Evolutionary conservation across 2,888 invertebrate genomes (phyloP).

Genomic region (Macrostomum cliftonense): DNA sequence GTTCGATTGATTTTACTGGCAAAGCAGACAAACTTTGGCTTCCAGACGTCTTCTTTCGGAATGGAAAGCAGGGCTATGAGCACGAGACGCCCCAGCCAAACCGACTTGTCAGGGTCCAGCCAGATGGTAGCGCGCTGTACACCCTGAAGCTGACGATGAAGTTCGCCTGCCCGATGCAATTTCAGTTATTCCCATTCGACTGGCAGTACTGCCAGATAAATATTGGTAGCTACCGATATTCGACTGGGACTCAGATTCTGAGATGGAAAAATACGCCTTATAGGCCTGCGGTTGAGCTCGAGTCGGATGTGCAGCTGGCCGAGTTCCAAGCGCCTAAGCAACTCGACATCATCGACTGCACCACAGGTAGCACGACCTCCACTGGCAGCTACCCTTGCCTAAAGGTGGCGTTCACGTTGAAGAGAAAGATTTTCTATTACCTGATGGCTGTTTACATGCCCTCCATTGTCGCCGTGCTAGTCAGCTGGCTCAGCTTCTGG

Average conservation of each 20-base stretch:
- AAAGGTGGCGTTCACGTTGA: conserved; percentile 42
- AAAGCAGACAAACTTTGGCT: conserved; percentile 8
- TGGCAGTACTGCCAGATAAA: conserved; percentile 9
- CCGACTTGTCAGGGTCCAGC: conserved; percentile 7
- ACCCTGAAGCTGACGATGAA: conserved; percentile 11
- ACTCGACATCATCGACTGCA: conserved; percentile 6
- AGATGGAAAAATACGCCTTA: conserved; percentile 1
- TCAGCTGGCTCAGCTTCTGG: conserved; percentile 38
- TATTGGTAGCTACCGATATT: conserved; percentile 12
- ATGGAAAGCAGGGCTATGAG: conserved; percentile 11
- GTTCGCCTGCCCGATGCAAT: conserved; percentile 11
- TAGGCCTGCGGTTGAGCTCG: conserved; percentile 1
- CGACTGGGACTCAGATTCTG: conserved; percentile 4
- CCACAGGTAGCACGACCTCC: conserved; percentile 5
- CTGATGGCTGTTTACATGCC: conserved; percentile 45
- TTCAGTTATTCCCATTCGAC: conserved; percentile 12
- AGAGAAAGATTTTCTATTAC: conserved; percentile 43
- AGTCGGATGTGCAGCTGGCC: conserved; percentile 3
- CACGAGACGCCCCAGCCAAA: conserved; percentile 10
- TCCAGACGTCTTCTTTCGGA: conserved; percentile 11
- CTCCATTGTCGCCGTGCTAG: conserved; percentile 43
- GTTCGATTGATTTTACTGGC: conserved; percentile 5
- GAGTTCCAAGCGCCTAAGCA: conserved; percentile 8
- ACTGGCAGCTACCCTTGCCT: conserved; percentile 43
- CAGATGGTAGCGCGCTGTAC: conserved; percentile 7